Evolutionary conservation across 2,797 vertebrate genomes (phyloP), one percentile per base, ranked within the genome.

Genomic region (Thunnus albacares): DNA sequence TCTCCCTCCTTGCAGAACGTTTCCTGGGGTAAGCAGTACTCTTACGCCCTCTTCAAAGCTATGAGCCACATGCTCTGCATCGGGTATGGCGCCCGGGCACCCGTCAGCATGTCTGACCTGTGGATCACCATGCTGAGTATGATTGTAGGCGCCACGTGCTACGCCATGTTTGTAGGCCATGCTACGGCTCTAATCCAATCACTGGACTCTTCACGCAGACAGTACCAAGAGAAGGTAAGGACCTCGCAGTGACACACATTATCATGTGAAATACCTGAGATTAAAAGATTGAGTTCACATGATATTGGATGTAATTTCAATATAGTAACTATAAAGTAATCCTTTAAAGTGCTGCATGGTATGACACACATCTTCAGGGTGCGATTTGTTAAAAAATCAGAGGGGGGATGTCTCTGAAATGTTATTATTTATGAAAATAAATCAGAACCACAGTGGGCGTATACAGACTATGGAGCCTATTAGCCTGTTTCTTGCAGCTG

Each of bases 41-140:
- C 98, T 0, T 99, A 99, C 0, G 98, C 98, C 49, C 97, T 99
- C 89, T 99, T 99, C 95, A 99, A 99, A 96, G 98, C 98, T 49
- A 99, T 99, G 98, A 99, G 98, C 91, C 98, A 99, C 86, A 99
- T 99, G 98, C 95, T 99, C 74, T 99, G 98, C 87, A 99, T 99
- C 15, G 98, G 98, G 13, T 99, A 99, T 0, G 98, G 98, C 0
- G 98, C 98, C 74, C 96, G 97, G 0, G 98, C 98, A 3, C 98
- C 98, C 0, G 98, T 98, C 88, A 99, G 98, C 95, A 99, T 99
- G 98, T 99, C 98, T 0, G 98, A 99, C 93, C 96, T 99, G 84
- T 99, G 98, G 98, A 99, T 99, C 88, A 99, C 98, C 68, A 99
- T 99, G 97, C 90, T 99, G 82, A 99, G 98, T 61, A 99, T 99